Percentiles rank a stretch among this genome's conserved stretches.
Conservation (phyloP, 1,140 invertebrate species). For the Lepidurus arcticus region DNA sequence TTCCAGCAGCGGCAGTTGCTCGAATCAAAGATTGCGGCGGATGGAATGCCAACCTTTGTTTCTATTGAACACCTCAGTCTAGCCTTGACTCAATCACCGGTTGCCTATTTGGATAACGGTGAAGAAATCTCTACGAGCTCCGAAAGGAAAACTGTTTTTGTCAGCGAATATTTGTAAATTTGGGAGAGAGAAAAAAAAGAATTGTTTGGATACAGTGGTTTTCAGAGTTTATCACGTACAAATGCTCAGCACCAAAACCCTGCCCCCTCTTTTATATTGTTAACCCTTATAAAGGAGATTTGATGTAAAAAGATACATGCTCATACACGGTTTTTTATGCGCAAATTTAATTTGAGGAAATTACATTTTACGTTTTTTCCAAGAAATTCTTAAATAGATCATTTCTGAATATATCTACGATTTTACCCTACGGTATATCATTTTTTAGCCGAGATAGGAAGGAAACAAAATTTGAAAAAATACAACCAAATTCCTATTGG, state of each 20-base stretch:
- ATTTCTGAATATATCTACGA: no score
- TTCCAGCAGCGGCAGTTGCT: conserved; percentile 25
- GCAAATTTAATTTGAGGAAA: neutral
- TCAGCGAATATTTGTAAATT: conserved; percentile 33
- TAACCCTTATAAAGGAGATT: neutral
- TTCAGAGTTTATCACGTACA: neutral
- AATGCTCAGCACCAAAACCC: conserved; percentile 17
- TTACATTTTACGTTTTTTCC: no score
- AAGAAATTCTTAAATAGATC: no score
- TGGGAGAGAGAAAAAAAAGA: neutral
- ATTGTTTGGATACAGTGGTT: neutral
- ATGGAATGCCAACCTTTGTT: conserved; percentile 28
- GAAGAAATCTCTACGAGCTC: conserved; percentile 33
- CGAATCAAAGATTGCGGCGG: neutral
- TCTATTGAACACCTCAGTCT: conserved; percentile 33
- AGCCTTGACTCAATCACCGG: conserved; percentile 34
- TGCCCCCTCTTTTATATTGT: neutral
- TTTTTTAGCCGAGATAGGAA: no score
- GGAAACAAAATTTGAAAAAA: no score
- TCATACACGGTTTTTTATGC: neutral
- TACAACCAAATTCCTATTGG: no score
- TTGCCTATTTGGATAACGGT: conserved; percentile 36
- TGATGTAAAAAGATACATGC: conserved; percentile 4
- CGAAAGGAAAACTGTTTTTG: conserved; percentile 33
- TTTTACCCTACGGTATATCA: no score